phyloP scores from a whole-genome alignment of 2,113 vertebrate genomes.

The Lontra canadensis region DNA sequence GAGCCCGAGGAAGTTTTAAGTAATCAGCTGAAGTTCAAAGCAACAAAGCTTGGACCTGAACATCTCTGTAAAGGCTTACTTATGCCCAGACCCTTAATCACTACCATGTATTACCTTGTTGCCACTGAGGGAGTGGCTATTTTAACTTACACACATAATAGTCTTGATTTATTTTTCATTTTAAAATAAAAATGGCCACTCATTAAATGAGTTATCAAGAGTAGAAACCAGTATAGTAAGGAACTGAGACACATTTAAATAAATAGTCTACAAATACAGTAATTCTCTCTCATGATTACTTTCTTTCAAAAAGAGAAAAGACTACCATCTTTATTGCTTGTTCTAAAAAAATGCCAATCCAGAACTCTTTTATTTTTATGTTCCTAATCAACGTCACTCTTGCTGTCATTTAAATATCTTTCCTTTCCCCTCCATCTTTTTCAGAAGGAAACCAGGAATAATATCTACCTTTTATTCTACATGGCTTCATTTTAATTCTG shows the following conservation, averaged over 20 bases:
- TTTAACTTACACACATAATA: neutral
- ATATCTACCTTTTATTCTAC: neutral
- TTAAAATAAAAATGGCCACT: neutral
- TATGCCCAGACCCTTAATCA: neutral
- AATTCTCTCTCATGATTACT: neutral
- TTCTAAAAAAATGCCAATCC: neutral
- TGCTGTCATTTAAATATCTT: neutral
- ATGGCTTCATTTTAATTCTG: neutral
- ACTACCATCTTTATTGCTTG: neutral
- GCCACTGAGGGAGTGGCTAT: accelerated
- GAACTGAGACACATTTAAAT: neutral
- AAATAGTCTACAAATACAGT: neutral
- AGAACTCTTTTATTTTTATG: neutral
- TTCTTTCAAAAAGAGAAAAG: neutral
- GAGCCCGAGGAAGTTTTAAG: neutral
- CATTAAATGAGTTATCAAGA: neutral
- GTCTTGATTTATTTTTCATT: neutral
- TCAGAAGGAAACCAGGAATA: neutral
- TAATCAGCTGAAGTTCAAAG: neutral
- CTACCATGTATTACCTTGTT: neutral
- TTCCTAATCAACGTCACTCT: neutral
- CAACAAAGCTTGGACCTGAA: neutral
- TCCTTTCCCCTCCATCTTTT: neutral
- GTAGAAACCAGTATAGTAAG: neutral
- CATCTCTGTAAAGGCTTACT: neutral